These are phyloP conservation scores for Diarsia brunnea DNA, from an alignment of 2,888 invertebrate species.

Conservation along the genomic window DNA sequence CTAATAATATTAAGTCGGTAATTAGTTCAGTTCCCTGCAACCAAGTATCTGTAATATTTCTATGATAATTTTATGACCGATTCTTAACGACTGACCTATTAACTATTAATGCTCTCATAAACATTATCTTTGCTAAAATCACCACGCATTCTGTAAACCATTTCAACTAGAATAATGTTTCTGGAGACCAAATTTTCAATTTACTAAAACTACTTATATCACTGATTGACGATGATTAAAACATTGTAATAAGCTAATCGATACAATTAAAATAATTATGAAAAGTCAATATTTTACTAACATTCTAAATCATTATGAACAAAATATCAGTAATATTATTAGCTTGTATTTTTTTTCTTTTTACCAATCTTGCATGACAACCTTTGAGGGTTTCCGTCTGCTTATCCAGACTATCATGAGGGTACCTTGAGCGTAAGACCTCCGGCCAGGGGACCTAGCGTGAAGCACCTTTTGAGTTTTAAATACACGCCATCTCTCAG, in stretches of 20 bases:
- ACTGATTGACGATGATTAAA: not conserved
- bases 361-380: not conserved
- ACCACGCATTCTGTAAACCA: not conserved
- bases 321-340: too few relatives aligned
- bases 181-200: not conserved
- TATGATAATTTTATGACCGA: conserved; percentile 5
- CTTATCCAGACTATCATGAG: too few relatives aligned
- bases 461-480: not conserved
- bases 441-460: not conserved
- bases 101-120: conserved; percentile 20
- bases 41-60: not conserved
- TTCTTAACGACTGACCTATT: conserved; percentile 3
- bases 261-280: too few relatives aligned
- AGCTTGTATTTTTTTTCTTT: not conserved
- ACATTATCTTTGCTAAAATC: conserved; percentile 4
- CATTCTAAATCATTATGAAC: too few relatives aligned
- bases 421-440: not conserved
- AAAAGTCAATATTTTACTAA: too few relatives aligned
- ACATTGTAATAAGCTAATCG: not conserved
- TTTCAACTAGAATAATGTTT: not conserved
- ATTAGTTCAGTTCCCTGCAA: not conserved
- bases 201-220: not conserved
- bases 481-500: conserved; percentile 56
- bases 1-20: not conserved
- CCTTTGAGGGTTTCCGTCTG: not conserved